Conservation (phyloP, 64 coral and sea anemone species). For the Porites australiensis region DNA sequence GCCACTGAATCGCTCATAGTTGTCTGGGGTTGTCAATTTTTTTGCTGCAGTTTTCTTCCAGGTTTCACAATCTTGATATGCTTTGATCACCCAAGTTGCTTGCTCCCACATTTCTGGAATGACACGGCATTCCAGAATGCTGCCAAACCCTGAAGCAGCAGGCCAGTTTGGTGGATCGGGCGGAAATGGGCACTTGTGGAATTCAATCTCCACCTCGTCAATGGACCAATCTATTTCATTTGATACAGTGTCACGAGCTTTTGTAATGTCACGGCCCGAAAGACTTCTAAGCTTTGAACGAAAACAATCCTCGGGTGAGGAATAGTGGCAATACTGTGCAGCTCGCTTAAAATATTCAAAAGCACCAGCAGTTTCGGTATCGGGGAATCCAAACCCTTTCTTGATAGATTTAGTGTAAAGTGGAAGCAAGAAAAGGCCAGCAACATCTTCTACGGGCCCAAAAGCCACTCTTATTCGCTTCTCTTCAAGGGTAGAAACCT, state of each 20-base stretch:
- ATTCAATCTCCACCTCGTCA: conserved; percentile 11
- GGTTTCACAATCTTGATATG: conserved; percentile 1
- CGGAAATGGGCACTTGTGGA: conserved; percentile 5
- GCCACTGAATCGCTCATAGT: conserved; percentile 29
- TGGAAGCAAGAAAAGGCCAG: background rate
- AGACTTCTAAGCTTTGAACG: conserved; percentile 16
- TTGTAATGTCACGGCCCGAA: conserved; percentile 29
- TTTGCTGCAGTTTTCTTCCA: conserved; percentile 33
- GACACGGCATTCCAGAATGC: background rate
- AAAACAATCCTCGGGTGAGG: conserved; percentile 2
- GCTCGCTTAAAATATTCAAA: conserved; percentile 47
- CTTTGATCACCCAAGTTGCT: conserved; percentile 5
- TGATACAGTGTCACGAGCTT: conserved; percentile 8
- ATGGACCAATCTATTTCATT: conserved; percentile 15
- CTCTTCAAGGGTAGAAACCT: background rate
- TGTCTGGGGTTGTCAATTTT: conserved; percentile 21
- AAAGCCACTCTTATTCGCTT: conserved; percentile 13
- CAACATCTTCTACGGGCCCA: conserved; percentile 29
- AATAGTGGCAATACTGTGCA: conserved; percentile 17
- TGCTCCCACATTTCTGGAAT: background rate
- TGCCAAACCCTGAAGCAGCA: background rate
- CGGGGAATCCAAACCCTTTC: conserved; percentile 22
- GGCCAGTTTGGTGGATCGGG: conserved; percentile 28
- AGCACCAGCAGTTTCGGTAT: conserved; percentile 7
- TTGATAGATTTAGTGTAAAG: background rate